Evolutionary conservation across 2,888 invertebrate genomes (phyloP).

Genomic region (Perizoma affinitatum): DNA sequence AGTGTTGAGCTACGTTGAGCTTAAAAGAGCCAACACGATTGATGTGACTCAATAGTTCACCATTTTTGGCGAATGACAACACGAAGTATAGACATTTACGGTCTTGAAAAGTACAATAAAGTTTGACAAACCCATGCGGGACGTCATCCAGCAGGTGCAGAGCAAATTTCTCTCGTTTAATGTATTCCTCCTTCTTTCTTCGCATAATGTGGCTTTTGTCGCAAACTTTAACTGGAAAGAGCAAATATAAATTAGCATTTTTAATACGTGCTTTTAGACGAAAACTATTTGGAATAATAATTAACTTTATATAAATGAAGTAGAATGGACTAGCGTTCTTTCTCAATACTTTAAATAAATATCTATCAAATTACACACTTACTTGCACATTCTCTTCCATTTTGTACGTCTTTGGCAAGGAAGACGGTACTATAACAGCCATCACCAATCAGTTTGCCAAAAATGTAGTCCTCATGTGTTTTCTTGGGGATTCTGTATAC

Average conservation of each 20-base stretch:
- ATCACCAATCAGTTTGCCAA: slow-evolving; percentile 97
- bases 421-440: slow-evolving; percentile 99
- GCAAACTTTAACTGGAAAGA: slow-evolving; percentile 96
- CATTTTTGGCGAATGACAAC: slow-evolving; percentile 96
- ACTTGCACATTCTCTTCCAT: slow-evolving; percentile 97
- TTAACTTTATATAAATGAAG: no score
- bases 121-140: slow-evolving; percentile 94
- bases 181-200: slow-evolving; percentile 96
- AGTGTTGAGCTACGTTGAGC: slow-evolving; percentile 94
- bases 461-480: slow-evolving; percentile 95
- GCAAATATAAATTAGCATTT: neutral
- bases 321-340: no score
- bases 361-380: slow-evolving; percentile 73
- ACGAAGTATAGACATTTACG: slow-evolving; percentile 96
- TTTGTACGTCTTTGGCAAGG: slow-evolving; percentile 95
- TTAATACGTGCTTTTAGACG: neutral
- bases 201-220: slow-evolving; percentile 96
- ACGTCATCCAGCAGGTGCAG: slow-evolving; percentile 92
- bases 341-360: no score
- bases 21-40: slow-evolving; percentile 96
- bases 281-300: neutral
- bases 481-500: slow-evolving; percentile 84
- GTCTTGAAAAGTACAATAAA: slow-evolving; percentile 99
- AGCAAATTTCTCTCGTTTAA: slow-evolving; percentile 97
- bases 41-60: slow-evolving; percentile 96